Evolutionary conservation across 1,140 invertebrate genomes (phyloP).

Genomic region (Drosophila subpulchrella): DNA sequence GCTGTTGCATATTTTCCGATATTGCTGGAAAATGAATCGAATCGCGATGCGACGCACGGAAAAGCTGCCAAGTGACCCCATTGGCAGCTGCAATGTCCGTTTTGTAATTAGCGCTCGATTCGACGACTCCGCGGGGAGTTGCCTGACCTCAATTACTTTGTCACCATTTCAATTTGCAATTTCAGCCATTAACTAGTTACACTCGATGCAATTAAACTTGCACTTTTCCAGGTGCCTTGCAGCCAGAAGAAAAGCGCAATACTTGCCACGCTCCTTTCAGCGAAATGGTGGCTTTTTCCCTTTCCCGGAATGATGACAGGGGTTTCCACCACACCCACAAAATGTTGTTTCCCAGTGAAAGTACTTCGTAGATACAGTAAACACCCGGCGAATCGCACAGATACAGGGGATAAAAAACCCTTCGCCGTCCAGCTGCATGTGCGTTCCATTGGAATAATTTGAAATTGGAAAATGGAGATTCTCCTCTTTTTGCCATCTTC

Average conservation of each 20-base stretch:
- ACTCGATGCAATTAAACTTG: constrained; percentile 82
- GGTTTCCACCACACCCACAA: constrained; percentile 41
- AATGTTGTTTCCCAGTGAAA: constrained; percentile 60
- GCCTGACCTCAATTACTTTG: constrained; percentile 80
- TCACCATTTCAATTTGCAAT: constrained; percentile 83
- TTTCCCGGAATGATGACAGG: constrained; percentile 38
- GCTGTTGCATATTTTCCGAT: constrained; percentile 45
- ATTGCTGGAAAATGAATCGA: constrained; percentile 32
- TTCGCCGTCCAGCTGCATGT: constrained; percentile 58
- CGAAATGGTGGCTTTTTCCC: neutral
- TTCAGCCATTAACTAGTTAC: constrained; percentile 81
- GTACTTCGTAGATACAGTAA: constrained; percentile 27
- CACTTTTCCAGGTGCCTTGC: constrained; percentile 60
- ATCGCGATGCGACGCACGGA: constrained; percentile 22
- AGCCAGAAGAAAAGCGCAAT: constrained; percentile 50
- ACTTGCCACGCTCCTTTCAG: constrained; percentile 22
- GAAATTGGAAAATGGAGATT: constrained; percentile 66
- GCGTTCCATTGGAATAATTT: constrained; percentile 80
- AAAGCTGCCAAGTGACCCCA: constrained; percentile 70
- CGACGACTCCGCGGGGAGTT: constrained; percentile 56
- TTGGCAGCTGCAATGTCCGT: constrained; percentile 69
- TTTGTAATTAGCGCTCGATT: constrained; percentile 75
- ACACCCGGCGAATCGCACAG: constrained; percentile 2
- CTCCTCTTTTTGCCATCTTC: constrained; percentile 61
- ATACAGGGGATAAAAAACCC: constrained; percentile 21